These are phyloP conservation scores for Triplophysa tibetana DNA, from an alignment of 2,113 vertebrate genomes.

Conservation along the genomic window DNA sequence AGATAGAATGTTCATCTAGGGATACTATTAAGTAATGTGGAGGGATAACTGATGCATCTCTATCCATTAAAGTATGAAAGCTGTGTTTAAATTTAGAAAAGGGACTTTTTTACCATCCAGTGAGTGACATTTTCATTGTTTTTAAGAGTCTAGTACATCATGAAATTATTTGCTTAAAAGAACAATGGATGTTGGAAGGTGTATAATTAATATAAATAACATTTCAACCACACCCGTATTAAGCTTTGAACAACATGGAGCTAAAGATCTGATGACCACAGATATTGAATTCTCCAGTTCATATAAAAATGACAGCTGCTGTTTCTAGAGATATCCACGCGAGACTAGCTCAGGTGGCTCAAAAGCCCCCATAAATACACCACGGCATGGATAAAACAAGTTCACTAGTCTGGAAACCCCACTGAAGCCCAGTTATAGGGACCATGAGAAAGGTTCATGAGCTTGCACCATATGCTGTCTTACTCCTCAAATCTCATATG, in stretches of 20 bases:
- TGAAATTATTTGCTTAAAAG: too few relatives aligned
- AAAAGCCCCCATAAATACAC: conserved; percentile 48
- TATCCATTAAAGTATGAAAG: background rate
- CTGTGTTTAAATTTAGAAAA: conserved; percentile 17
- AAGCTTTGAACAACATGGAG: too few relatives aligned
- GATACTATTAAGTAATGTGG: conserved; percentile 3
- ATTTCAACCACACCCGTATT: background rate
- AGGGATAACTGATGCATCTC: background rate
- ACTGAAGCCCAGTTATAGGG: conserved; percentile 45
- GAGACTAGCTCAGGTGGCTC: conserved; percentile 55
- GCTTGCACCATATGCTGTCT: conserved; percentile 58
- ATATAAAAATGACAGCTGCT: conserved; percentile 19
- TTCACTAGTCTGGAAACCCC: conserved; percentile 52
- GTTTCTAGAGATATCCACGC: conserved; percentile 5
- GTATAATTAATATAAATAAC: background rate
- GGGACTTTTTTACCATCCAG: background rate
- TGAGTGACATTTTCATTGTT: background rate
- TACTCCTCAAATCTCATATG: conserved; percentile 59
- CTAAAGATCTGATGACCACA: background rate
- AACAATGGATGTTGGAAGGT: background rate
- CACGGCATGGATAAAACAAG: conserved; percentile 40
- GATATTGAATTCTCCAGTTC: background rate
- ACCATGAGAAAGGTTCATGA: conserved; percentile 23
- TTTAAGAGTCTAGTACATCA: background rate
- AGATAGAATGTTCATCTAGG: background rate